Evolutionary conservation across 2,113 vertebrate species (phyloP).

Genomic region (Heterocephalus glaber): DNA sequence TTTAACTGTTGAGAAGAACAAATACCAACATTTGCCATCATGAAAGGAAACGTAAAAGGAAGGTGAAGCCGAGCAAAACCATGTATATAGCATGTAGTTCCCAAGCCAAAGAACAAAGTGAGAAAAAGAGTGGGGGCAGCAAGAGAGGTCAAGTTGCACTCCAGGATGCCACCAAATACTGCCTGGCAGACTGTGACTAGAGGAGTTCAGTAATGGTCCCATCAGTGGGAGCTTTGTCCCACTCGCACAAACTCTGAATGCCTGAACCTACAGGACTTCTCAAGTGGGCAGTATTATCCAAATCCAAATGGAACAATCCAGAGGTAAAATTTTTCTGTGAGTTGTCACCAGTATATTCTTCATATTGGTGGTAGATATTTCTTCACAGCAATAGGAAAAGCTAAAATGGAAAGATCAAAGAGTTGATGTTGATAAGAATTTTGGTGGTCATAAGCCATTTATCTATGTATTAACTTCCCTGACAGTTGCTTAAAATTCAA

Average conservation of each 20-base stretch:
- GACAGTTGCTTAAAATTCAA: background rate
- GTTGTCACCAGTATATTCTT: background rate
- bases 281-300: background rate
- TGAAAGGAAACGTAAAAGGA: background rate
- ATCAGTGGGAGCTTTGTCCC: background rate
- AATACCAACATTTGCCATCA: background rate
- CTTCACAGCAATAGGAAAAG: background rate
- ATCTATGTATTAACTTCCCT: background rate
- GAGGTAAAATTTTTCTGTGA: background rate
- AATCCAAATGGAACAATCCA: background rate
- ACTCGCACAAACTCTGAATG: background rate
- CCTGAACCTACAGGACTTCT: background rate
- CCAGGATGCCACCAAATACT: background rate
- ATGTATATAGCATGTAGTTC: no score
- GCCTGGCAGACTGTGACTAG: background rate
- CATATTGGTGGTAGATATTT: background rate
- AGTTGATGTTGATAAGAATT: background rate
- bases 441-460: background rate
- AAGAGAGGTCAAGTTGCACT: background rate
- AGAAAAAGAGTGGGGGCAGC: background rate
- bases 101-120: background rate
- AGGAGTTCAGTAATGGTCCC: background rate
- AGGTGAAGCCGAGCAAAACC: background rate
- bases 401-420: background rate
- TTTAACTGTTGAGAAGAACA: background rate